Percentiles rank a stretch among this genome's conserved stretches.
phyloP scores from a whole-genome alignment of 1,140 invertebrate species.

The Aphaenogaster floridana region DNA sequence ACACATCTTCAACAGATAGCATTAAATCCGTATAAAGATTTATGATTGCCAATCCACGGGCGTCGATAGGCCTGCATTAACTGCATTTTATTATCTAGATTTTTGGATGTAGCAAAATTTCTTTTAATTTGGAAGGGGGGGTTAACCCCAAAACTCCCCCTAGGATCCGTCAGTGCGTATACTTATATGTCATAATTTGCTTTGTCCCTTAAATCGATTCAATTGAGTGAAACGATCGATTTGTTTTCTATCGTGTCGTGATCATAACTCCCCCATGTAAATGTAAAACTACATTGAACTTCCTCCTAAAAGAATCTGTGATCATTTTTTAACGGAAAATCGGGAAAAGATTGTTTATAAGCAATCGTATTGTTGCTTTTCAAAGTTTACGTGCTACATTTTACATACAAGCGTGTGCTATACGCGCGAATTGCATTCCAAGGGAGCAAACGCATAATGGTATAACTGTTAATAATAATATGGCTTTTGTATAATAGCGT shows the following conservation, averaged over 20 bases:
- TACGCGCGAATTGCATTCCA: background rate
- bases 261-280: background rate
- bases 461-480: constrained; percentile 22
- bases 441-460: background rate
- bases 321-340: background rate
- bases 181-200: too few species aligned
- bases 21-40: too few species aligned
- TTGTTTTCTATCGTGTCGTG: background rate
- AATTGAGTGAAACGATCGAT: background rate
- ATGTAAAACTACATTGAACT: background rate
- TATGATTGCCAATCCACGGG: too few species aligned
- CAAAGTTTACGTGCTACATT: background rate
- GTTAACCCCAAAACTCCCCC: too few species aligned
- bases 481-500: constrained; percentile 16
- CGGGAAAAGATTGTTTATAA: background rate
- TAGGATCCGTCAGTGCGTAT: too few species aligned
- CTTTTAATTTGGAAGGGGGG: too few species aligned
- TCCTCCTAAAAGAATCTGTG: background rate
- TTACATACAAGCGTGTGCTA: background rate
- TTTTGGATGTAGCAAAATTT: too few species aligned
- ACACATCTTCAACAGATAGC: too few species aligned
- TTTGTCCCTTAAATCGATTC: background rate
- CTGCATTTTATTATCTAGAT: too few species aligned
- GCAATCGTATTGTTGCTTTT: background rate
- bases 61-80: too few species aligned